phyloP scores from a whole-genome alignment of 1,140 invertebrate genomes.

The Papilio xuthus region DNA sequence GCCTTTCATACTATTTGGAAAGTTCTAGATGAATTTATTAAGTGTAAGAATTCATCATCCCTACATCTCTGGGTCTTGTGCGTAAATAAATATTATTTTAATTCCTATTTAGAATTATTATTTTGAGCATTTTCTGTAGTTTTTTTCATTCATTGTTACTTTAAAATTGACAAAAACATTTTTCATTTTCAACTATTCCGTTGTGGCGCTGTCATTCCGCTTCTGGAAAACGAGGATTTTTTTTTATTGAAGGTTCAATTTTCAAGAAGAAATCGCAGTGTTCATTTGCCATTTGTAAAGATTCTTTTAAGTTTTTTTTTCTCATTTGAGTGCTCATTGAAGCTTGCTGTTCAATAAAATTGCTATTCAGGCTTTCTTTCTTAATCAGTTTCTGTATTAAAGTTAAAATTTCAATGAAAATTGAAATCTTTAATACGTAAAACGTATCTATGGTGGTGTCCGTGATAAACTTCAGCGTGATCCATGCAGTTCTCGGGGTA shows the following conservation, averaged over 20 bases:
- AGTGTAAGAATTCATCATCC: too few species aligned
- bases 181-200: neutral
- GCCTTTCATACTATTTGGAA: too few species aligned
- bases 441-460: neutral
- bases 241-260: neutral
- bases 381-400: neutral
- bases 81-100: neutral
- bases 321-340: neutral
- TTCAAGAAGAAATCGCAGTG: slow-evolving; percentile 3
- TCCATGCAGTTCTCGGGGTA: too few species aligned
- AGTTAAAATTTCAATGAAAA: neutral
- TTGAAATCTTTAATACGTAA: neutral
- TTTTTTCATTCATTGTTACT: neutral
- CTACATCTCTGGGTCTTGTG: too few species aligned
- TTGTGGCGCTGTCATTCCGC: neutral
- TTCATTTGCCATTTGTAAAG: slow-evolving; percentile 4
- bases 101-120: neutral
- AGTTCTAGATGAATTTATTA: too few species aligned
- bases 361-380: neutral
- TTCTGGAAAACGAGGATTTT: neutral
- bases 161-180: neutral
- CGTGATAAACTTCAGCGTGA: too few species aligned
- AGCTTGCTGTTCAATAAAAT: neutral
- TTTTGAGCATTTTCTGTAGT: neutral
- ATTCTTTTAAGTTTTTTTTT: slow-evolving; percentile 6